A percentile compares a stretch with the other conserved stretches of the same genome.
These are phyloP conservation scores for Proisotoma minuta DNA, from an alignment of 2,888 invertebrate species.

Conservation along the genomic window DNA sequence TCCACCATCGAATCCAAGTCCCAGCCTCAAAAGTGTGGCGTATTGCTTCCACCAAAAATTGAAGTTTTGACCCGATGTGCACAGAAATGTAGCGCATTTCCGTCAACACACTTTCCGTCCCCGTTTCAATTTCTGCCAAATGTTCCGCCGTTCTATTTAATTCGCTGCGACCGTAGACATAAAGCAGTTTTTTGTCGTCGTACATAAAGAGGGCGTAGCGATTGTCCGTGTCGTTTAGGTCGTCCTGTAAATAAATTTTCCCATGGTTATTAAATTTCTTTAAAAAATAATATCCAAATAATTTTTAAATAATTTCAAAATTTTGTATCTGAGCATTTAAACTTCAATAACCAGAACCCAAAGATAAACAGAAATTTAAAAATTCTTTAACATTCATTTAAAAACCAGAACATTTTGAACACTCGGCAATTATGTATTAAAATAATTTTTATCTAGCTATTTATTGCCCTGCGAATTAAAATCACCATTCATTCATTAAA, in stretches of 20 bases:
- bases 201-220: conserved; percentile 1
- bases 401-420: too few species aligned
- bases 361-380: too few species aligned
- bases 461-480: too few species aligned
- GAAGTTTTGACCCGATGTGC: conserved; percentile 14
- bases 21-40: conserved; percentile 10
- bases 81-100: conserved; percentile 22
- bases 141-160: background rate
- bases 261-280: too few species aligned
- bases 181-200: background rate
- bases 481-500: too few species aligned
- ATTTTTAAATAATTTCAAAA: too few species aligned
- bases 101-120: background rate
- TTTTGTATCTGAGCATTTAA: too few species aligned
- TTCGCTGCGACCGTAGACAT: background rate
- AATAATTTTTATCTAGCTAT: too few species aligned
- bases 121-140: conserved; percentile 9
- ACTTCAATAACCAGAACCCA: too few species aligned
- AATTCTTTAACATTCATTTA: too few species aligned
- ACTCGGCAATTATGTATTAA: too few species aligned
- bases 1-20: conserved; percentile 17
- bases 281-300: too few species aligned
- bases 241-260: background rate
- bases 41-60: conserved; percentile 18
- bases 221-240: background rate